These are phyloP conservation scores for Zingel zingel DNA, from an alignment of 2,113 vertebrate species.

Conservation along the genomic window DNA sequence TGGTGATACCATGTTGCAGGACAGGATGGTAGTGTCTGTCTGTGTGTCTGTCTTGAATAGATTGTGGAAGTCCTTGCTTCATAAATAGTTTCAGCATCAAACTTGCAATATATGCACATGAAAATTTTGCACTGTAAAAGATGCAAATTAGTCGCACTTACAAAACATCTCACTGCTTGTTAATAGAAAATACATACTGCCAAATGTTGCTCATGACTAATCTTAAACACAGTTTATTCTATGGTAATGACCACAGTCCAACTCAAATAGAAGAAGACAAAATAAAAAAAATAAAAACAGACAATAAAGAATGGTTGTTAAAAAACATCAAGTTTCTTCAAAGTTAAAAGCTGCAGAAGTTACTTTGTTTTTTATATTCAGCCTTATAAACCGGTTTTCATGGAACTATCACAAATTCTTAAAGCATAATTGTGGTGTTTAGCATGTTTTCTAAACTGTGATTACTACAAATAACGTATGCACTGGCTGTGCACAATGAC, in stretches of 20 bases:
- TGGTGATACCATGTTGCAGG: background rate
- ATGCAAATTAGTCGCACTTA: background rate
- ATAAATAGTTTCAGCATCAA: background rate
- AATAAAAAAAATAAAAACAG: too few relatives aligned
- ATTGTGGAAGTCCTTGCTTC: background rate
- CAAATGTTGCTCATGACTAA: background rate
- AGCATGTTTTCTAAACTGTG: too few relatives aligned
- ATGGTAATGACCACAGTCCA: background rate
- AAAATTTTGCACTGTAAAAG: background rate
- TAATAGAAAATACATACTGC: background rate
- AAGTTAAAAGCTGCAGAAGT: too few relatives aligned
- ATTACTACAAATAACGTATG: too few relatives aligned
- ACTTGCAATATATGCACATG: background rate
- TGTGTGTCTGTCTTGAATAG: background rate
- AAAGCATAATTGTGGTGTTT: too few relatives aligned
- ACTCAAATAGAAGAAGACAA: too few relatives aligned
- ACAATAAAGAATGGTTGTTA: too few relatives aligned
- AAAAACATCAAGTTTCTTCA: too few relatives aligned
- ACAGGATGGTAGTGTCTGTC: background rate
- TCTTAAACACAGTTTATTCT: background rate
- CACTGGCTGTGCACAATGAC: too few relatives aligned
- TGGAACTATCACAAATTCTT: too few relatives aligned
- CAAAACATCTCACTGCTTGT: background rate
- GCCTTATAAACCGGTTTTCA: too few relatives aligned
- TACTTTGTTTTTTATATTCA: too few relatives aligned